A percentile compares a stretch with the other conserved stretches of the same genome.
phyloP scores from a whole-genome alignment of 92 coral and sea anemone species.

The Zoanthus sansibaricus region DNA sequence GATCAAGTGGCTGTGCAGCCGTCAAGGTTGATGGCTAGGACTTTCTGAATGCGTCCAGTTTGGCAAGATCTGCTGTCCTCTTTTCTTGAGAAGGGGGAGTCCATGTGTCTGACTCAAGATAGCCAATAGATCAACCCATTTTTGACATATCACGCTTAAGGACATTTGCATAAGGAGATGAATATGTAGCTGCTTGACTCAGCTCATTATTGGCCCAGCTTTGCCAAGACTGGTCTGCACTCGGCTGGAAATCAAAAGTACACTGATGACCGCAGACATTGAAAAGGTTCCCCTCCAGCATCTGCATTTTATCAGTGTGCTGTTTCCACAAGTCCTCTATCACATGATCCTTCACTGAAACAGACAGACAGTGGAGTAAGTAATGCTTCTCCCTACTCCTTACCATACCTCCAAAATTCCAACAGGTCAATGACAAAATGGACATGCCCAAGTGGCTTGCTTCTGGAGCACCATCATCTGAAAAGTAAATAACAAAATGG shows the following conservation, averaged over 20 bases:
- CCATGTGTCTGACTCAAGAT: slow-evolving; percentile 2
- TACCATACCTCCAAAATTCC: slow-evolving; percentile 69
- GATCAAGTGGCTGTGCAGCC: not conserved
- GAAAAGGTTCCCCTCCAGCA: slow-evolving; percentile 64
- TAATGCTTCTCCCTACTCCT: slow-evolving; percentile 67
- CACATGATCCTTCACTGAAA: not conserved
- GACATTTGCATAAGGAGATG: not conserved
- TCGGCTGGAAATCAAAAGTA: slow-evolving; percentile 70
- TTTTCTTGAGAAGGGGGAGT: slow-evolving; percentile 1
- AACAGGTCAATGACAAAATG: slow-evolving; percentile 60
- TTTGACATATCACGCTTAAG: not conserved
- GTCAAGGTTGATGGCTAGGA: slow-evolving; percentile 7
- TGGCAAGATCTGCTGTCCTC: not conserved
- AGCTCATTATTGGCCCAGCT: too few relatives aligned
- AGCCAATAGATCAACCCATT: slow-evolving; percentile 3
- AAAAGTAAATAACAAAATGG: slow-evolving; percentile 35
- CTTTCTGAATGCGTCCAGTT: slow-evolving; percentile 11
- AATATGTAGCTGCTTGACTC: not conserved
- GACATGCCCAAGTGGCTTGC: not conserved
- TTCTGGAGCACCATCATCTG: not conserved
- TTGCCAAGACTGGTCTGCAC: slow-evolving; percentile 62
- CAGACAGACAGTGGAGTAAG: slow-evolving; percentile 65
- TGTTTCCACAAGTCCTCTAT: slow-evolving; percentile 75
- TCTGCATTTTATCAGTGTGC: slow-evolving; percentile 64
- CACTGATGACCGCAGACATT: slow-evolving; percentile 60